Percentiles rank a stretch among this genome's conserved stretches.
These are phyloP conservation scores for Trissoscelio sp. DNA, from an alignment of 2,888 invertebrate genomes.

Conservation along the genomic window DNA sequence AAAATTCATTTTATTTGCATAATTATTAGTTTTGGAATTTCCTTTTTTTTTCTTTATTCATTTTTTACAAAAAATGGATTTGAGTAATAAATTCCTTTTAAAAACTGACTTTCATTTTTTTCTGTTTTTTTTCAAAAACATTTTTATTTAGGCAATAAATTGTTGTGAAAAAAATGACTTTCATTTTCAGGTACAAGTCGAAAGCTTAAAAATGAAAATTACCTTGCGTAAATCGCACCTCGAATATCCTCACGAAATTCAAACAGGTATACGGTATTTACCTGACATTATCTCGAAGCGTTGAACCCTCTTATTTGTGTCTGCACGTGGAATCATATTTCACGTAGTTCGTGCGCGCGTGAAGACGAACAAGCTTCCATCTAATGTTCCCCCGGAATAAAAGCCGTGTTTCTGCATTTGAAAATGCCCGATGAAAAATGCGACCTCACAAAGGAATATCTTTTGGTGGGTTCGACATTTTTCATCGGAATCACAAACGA, in stretches of 20 bases:
- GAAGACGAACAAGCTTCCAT: slow-evolving; percentile 37
- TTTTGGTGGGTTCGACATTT: slow-evolving; percentile 9
- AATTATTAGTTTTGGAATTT: no score
- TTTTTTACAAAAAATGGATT: no score
- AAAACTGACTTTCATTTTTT: no score
- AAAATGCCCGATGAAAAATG: slow-evolving; percentile 45
- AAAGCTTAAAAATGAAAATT: no score
- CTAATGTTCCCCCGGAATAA: slow-evolving; percentile 28
- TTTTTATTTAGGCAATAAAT: no score
- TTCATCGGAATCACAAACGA: neutral
- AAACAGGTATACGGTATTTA: slow-evolving; percentile 55
- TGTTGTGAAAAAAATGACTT: no score
- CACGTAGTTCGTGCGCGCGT: slow-evolving; percentile 24
- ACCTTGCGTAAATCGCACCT: neutral
- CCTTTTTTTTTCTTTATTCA: no score
- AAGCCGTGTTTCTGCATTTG: slow-evolving; percentile 28
- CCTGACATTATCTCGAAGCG: slow-evolving; percentile 58
- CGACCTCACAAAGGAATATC: slow-evolving; percentile 4
- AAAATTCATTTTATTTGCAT: no score
- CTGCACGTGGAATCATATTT: slow-evolving; percentile 51
- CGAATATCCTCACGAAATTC: slow-evolving; percentile 34
- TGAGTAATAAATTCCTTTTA: no score
- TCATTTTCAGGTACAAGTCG: no score
- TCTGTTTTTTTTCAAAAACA: no score
- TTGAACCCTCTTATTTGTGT: slow-evolving; percentile 59